These are phyloP conservation scores for Pongo abelii DNA, from an alignment of 2,113 vertebrate genomes.

Conservation along the genomic window DNA sequence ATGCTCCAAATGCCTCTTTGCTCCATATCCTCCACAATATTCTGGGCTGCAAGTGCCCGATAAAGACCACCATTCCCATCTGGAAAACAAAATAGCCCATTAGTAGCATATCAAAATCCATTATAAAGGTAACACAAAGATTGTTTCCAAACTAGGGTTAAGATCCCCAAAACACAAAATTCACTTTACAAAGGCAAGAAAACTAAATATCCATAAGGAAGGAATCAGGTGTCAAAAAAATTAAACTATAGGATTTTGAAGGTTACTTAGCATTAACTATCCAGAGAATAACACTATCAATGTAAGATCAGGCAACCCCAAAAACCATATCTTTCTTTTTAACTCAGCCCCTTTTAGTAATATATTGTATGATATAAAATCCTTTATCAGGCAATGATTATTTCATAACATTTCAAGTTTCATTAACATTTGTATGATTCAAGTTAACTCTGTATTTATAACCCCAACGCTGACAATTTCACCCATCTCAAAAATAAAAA, in stretches of 20 bases:
- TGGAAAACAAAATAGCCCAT: conserved; percentile 67
- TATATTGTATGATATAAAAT: neutral
- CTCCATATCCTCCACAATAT: conserved; percentile 93
- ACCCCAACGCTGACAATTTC: neutral
- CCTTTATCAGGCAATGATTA: neutral
- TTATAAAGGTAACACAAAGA: neutral
- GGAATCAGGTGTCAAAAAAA: neutral
- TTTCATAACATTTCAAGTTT: neutral
- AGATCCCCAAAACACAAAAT: neutral
- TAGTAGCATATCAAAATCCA: neutral
- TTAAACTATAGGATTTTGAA: neutral
- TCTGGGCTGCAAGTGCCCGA: conserved; percentile 90
- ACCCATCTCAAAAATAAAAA: neutral
- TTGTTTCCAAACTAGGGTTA: neutral
- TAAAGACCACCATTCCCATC: conserved; percentile 98
- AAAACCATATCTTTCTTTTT: neutral
- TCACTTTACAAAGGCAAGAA: neutral
- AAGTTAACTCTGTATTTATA: neutral
- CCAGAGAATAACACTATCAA: neutral
- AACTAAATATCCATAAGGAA: neutral
- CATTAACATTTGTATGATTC: neutral
- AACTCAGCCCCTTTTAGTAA: neutral
- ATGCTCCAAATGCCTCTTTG: conserved; percentile 87
- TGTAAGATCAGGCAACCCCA: neutral
- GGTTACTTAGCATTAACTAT: neutral